Conservation (phyloP, 2,113 vertebrate species). For the Parus major region DNA sequence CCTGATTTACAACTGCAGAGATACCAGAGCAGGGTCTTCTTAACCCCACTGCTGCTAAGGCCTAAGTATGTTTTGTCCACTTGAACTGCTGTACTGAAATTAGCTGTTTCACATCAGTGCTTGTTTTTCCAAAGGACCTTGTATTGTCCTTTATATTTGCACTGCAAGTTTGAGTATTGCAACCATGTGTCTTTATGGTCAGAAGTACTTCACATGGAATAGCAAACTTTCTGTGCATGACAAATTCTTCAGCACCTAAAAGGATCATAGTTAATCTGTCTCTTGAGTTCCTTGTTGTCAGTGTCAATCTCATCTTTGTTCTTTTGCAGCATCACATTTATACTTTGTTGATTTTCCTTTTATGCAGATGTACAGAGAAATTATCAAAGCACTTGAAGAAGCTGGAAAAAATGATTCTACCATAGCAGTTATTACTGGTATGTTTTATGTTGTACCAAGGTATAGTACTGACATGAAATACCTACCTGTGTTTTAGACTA, state of each 20-base stretch:
- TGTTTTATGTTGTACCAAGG: not conserved
- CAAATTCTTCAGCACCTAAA: not conserved
- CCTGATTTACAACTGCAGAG: not conserved
- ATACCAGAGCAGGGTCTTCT: not conserved
- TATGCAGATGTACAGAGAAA: conserved; percentile 90
- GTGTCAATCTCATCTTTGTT: not conserved
- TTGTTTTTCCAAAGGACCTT: not conserved
- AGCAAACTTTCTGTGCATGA: not conserved
- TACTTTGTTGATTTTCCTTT: not conserved
- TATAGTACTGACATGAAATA: not conserved
- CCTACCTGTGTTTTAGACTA: not conserved
- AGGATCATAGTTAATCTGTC: not conserved
- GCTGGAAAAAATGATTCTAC: conserved; percentile 83
- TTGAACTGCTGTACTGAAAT: not conserved
- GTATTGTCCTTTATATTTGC: not conserved
- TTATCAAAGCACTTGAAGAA: conserved; percentile 83
- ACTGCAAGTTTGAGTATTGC: not conserved
- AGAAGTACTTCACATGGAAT: not conserved
- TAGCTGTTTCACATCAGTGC: not conserved
- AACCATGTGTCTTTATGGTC: not conserved
- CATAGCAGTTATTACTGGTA: conserved; percentile 90
- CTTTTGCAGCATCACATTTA: not conserved
- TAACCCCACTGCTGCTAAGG: not conserved
- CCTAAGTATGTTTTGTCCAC: not conserved
- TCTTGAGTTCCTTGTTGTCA: not conserved